phyloP scores from a whole-genome alignment of 2,113 vertebrate genomes.

The Psettodes erumei region DNA sequence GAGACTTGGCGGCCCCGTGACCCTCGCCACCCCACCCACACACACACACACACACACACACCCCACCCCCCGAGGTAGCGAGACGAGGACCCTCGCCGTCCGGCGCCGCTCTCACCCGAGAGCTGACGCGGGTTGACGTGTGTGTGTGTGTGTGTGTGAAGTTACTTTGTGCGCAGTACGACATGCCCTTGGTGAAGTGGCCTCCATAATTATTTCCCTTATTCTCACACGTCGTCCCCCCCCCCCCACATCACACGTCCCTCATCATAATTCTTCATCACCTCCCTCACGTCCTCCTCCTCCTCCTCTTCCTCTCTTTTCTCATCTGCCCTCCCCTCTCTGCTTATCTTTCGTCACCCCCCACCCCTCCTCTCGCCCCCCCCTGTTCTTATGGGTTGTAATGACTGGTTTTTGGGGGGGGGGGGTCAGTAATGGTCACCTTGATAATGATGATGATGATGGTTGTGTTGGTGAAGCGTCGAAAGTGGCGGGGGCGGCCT shows the following conservation, averaged over 20 bases:
- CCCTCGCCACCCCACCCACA: too few relatives aligned
- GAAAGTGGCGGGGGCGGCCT: conserved; percentile 37
- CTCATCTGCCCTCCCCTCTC: conserved; percentile 59
- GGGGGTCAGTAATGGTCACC: conserved; percentile 75
- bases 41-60: too few relatives aligned
- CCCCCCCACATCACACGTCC: conserved; percentile 56
- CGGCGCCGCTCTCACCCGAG: conserved; percentile 27
- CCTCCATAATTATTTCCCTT: conserved; percentile 72
- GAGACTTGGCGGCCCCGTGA: too few relatives aligned
- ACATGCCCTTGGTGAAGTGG: conserved; percentile 74
- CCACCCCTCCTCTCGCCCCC: conserved; percentile 37
- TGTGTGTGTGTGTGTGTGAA: conserved; percentile 25
- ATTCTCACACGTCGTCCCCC: conserved; percentile 48
- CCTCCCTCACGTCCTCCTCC: conserved; percentile 31
- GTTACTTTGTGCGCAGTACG: conserved; percentile 54
- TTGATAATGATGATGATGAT: conserved; percentile 77
- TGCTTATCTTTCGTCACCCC: conserved; percentile 57
- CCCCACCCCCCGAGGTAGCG: conserved; percentile 42
- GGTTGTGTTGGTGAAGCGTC: conserved; percentile 43
- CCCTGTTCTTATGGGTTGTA: conserved; percentile 66
- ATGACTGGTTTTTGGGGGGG: conserved; percentile 75
- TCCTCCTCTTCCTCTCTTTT: conserved; percentile 39
- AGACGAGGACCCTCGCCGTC: conserved; percentile 38
- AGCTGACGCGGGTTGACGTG: conserved; percentile 57
- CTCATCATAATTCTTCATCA: conserved; percentile 74